Evolutionary conservation across 2,888 invertebrate genomes (phyloP).

Genomic region (Diploptera punctata): DNA sequence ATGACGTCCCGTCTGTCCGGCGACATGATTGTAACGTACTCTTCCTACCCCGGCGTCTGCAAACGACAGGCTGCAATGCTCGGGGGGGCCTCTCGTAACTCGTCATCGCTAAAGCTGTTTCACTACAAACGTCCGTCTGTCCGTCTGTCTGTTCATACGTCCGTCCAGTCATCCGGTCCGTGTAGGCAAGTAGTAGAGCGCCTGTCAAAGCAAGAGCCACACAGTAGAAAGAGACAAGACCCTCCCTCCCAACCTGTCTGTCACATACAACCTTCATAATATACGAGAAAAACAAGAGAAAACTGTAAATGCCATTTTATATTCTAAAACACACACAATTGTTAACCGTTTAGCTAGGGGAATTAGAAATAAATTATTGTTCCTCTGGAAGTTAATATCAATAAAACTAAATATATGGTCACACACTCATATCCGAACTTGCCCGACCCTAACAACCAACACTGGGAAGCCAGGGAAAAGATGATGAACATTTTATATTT

Average conservation of each 20-base stretch:
- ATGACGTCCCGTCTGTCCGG: too few relatives aligned
- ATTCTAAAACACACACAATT: not conserved
- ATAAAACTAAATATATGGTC: too few relatives aligned
- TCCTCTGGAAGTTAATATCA: too few relatives aligned
- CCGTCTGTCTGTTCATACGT: not conserved
- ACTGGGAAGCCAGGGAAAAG: too few relatives aligned
- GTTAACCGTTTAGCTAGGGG: not conserved
- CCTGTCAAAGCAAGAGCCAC: constrained; percentile 25
- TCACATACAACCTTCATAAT: constrained; percentile 29
- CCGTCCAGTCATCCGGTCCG: constrained; percentile 15
- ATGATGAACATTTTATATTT: too few relatives aligned
- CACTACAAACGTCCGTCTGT: constrained; percentile 27
- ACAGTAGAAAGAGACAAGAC: not conserved
- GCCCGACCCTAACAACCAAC: too few relatives aligned
- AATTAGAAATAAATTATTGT: too few relatives aligned
- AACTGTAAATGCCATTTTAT: constrained; percentile 22
- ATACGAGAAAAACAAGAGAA: constrained; percentile 21
- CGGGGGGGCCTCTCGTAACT: constrained; percentile 15
- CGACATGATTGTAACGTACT: constrained; percentile 6
- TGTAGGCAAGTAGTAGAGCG: not conserved
- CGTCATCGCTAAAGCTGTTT: constrained; percentile 30
- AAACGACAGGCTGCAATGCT: constrained; percentile 27
- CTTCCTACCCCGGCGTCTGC: constrained; percentile 26
- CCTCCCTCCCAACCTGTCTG: constrained; percentile 9
- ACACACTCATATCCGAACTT: too few relatives aligned